Evolutionary conservation across 2,888 invertebrate genomes (phyloP), one percentile per base, ranked within the genome.

Genomic region (Megaustenia siamemsis): DNA sequence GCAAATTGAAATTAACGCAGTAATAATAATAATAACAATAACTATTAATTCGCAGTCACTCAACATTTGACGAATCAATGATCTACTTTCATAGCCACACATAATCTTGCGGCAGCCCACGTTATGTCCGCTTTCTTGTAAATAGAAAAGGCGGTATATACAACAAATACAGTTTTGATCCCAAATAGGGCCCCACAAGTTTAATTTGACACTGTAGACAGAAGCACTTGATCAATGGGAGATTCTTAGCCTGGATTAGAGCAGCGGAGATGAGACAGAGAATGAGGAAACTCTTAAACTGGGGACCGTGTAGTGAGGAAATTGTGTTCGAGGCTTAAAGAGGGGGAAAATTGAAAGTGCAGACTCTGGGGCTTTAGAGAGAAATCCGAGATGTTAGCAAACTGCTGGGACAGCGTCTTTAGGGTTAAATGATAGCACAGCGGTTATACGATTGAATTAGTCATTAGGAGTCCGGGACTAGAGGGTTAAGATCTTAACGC

Each of bases 201-300:
- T 75, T 73, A 73, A 82, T 75, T 82, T 60, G 63, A 82, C 63
- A 63, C 63, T 63, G 56, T 71, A n/a, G 43, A 21, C 38, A 53
- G 82, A 75, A 75, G 35, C 73, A 63, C 75, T 75, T 82, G 73
- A 82, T 82, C 75, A 82, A 75, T 35, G 66, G n/a, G 63, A 66
- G 75, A 63, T 4, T 49, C 82, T 75, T 75, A 82, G 63, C 45
- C 24, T n/a, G 40, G 81, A 81, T 81, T 81, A 69, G 56, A 49
- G 21, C 28, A 15, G 56, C 56, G 32, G 60, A 56, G 71, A 56
- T 56, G 69, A 71, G 32, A 56, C 56, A 38, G 53, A 1, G 10
- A n/a, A 60, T 35, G 63, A 43, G n/a, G 43, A 81, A 69, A 40
- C 8, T 35, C 21, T 68, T 49, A 3, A 35, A 38, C 35, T 40